Evolutionary conservation across 2,888 invertebrate genomes (phyloP).

Genomic region (Salticus scenicus): DNA sequence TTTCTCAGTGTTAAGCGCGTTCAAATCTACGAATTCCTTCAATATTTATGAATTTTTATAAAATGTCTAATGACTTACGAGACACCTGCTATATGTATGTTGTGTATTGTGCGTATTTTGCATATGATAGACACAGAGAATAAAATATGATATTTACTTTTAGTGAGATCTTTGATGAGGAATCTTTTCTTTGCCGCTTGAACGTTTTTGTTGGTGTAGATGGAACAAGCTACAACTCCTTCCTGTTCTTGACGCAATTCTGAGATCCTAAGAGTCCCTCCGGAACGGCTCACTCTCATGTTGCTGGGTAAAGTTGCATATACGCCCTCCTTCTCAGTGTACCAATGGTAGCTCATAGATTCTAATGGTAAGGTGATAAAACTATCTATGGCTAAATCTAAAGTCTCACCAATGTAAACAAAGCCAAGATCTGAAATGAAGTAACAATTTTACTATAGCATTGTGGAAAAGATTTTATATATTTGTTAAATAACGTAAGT

Average conservation of each 20-base stretch:
- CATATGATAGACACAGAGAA: no score
- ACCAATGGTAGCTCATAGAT: slow-evolving; percentile 38
- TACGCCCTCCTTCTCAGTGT: slow-evolving; percentile 20
- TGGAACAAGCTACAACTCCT: slow-evolving; percentile 36
- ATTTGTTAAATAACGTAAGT: no score
- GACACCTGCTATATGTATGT: no score
- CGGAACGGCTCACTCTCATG: slow-evolving; percentile 37
- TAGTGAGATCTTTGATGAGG: slow-evolving; percentile 30
- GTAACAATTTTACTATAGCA: background rate
- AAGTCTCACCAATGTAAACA: slow-evolving; percentile 50
- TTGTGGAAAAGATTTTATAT: no score
- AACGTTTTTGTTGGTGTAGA: slow-evolving; percentile 28
- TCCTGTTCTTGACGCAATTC: slow-evolving; percentile 54
- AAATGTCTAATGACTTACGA: no score
- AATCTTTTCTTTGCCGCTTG: slow-evolving; percentile 46
- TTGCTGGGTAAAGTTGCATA: slow-evolving; percentile 35
- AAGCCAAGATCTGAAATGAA: slow-evolving; percentile 45
- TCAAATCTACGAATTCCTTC: no score
- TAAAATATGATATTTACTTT: no score
- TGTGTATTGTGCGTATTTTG: no score
- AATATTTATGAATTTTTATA: no score
- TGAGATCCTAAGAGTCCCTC: slow-evolving; percentile 17
- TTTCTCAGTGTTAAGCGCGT: no score
- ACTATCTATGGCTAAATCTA: slow-evolving; percentile 32
- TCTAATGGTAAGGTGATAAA: slow-evolving; percentile 13